Evolutionary conservation across 1,140 invertebrate genomes (phyloP).

Genomic region (Idris sp.): DNA sequence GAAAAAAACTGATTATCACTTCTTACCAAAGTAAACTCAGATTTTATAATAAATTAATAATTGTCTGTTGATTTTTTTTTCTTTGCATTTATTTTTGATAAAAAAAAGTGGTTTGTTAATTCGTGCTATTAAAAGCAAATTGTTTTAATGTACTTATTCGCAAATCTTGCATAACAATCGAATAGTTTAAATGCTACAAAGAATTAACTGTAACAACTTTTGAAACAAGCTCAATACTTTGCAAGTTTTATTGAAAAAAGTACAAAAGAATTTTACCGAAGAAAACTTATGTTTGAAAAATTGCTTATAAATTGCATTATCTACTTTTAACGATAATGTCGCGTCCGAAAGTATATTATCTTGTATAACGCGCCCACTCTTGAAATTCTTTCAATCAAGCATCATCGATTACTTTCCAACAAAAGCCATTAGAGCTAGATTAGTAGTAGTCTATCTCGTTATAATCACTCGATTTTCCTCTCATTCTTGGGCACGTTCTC

Average conservation of each 20-base stretch:
- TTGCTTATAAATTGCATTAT: constrained; percentile 38
- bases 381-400: constrained; percentile 41
- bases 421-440: constrained; percentile 39
- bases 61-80: too few relatives aligned
- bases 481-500: constrained; percentile 29
- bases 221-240: too few relatives aligned
- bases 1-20: too few relatives aligned
- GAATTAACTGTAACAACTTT: too few relatives aligned
- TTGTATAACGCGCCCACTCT: constrained; percentile 14
- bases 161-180: too few relatives aligned
- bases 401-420: constrained; percentile 40
- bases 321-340: constrained; percentile 12
- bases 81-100: too few relatives aligned
- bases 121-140: too few relatives aligned
- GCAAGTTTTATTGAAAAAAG: neutral
- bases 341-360: constrained; percentile 26
- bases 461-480: constrained; percentile 36
- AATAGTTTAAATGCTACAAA: too few relatives aligned
- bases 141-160: too few relatives aligned
- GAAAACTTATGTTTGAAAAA: constrained; percentile 24
- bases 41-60: too few relatives aligned
- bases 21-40: too few relatives aligned
- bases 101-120: too few relatives aligned
- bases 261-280: constrained; percentile 12
- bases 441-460: constrained; percentile 45